These are phyloP conservation scores for Dallia pectoralis DNA, from an alignment of 2,797 vertebrate species.

Conservation along the genomic window DNA sequence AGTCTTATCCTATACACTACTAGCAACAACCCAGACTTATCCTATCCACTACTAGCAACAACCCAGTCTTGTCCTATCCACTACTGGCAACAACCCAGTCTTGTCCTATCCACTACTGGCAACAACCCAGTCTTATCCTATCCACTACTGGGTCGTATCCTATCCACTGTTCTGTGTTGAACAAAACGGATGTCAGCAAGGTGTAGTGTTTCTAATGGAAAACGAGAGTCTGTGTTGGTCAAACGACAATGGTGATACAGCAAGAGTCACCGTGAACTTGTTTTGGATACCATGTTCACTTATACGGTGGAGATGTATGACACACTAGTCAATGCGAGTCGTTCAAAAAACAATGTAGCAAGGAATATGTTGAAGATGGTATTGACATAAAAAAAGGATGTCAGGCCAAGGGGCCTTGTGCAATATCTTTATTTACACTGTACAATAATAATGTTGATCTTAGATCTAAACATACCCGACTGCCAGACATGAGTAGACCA, in stretches of 20 bases:
- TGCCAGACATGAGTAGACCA: not conserved
- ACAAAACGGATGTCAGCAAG: conserved; percentile 57
- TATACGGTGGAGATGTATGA: not conserved
- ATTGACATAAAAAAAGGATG: not conserved
- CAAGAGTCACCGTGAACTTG: not conserved
- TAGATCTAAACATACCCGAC: not conserved
- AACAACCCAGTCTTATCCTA: no score
- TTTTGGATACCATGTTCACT: not conserved
- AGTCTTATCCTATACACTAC: no score
- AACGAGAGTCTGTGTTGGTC: not conserved
- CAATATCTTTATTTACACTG: not conserved
- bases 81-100: no score
- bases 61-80: no score
- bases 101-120: no score
- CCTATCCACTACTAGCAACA: no score
- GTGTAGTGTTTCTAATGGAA: conserved; percentile 16
- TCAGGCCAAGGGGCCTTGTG: not conserved
- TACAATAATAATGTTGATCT: conserved; percentile 2
- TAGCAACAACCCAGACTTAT: no score
- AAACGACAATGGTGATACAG: not conserved
- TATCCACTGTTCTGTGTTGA: not conserved
- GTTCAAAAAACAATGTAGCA: not conserved
- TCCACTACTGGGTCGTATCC: no score
- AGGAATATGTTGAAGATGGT: not conserved
- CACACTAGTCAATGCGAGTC: not conserved